Evolutionary conservation across 2,113 vertebrate genomes (phyloP).

Genomic region (Mastomys natalensis): DNA sequence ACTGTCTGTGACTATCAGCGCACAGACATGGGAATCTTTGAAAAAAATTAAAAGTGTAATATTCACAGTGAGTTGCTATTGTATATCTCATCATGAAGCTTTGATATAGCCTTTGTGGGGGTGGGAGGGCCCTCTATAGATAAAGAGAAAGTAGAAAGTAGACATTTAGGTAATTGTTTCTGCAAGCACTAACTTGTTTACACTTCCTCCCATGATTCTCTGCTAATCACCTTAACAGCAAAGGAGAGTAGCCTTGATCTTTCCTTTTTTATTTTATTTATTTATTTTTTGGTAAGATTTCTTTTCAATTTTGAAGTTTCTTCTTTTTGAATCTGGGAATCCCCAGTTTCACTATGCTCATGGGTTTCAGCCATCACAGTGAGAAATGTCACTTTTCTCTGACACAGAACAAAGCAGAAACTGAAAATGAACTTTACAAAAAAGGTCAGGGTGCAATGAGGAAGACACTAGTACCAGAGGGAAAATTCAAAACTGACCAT

Average conservation of each 20-base stretch:
- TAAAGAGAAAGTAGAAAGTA: not conserved
- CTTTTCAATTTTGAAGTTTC: not conserved
- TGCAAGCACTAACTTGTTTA: not conserved
- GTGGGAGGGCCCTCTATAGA: not conserved
- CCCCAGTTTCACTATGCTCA: slow-evolving; percentile 60
- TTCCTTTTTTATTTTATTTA: not conserved
- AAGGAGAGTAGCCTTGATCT: not conserved
- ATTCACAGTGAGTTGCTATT: not conserved
- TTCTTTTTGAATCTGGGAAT: slow-evolving; percentile 42
- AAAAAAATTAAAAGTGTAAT: not conserved
- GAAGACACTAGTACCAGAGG: slow-evolving; percentile 6
- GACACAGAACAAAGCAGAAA: slow-evolving; percentile 53
- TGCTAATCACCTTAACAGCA: not conserved
- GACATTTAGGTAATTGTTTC: not conserved
- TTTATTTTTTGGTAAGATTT: not conserved
- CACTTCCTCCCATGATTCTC: not conserved
- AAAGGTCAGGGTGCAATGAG: not conserved
- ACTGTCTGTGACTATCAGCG: not conserved
- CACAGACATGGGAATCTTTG: not conserved
- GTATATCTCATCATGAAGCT: slow-evolving; percentile 13
- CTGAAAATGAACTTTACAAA: slow-evolving; percentile 56
- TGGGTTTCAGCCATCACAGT: slow-evolving; percentile 17
- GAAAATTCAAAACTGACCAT: not conserved
- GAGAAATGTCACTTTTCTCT: slow-evolving; percentile 31
- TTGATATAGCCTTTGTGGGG: not conserved